These are phyloP conservation scores for Tachina grossa DNA, from an alignment of 2,888 invertebrate species.

Conservation along the genomic window DNA sequence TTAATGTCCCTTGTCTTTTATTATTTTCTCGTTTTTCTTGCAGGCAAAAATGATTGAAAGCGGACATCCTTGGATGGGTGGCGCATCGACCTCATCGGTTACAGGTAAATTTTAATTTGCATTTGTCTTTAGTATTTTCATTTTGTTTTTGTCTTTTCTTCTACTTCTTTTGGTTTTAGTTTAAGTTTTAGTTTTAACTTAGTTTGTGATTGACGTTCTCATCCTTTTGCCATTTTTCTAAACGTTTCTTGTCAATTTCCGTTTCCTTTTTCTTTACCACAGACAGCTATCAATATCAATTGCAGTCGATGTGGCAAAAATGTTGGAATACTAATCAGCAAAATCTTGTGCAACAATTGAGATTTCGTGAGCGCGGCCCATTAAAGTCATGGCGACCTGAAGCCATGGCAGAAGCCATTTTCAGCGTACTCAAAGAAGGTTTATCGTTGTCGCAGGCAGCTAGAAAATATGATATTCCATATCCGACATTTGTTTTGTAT, in stretches of 20 bases:
- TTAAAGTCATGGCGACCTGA: constrained; percentile 97
- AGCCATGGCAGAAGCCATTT: constrained; percentile 97
- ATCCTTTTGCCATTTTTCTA: constrained; percentile 36
- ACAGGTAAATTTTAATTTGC: constrained; percentile 78
- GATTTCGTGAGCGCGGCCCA: constrained; percentile 95
- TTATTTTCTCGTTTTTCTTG: constrained; percentile 64
- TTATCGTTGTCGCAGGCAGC: constrained; percentile 94
- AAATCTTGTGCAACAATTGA: constrained; percentile 92
- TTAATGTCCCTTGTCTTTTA: constrained; percentile 39
- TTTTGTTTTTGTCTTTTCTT: constrained; percentile 3
- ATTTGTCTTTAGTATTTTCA: constrained; percentile 26
- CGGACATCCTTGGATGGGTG: constrained; percentile 81
- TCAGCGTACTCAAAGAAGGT: constrained; percentile 95
- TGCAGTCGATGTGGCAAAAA: constrained; percentile 98
- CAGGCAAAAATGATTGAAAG: constrained; percentile 82
- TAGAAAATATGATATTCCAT: constrained; percentile 96
- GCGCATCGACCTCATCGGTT: constrained; percentile 80
- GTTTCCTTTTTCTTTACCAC: constrained; percentile 76
- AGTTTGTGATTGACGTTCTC: constrained; percentile 34
- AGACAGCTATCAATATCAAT: constrained; percentile 97
- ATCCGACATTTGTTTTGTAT: constrained; percentile 96
- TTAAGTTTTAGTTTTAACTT: not conserved
- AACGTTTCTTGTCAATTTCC: constrained; percentile 63
- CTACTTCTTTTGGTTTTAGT: no score
- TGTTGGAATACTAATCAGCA: constrained; percentile 97